Percentiles rank a stretch among this genome's conserved stretches.
These are phyloP conservation scores for Bombus impatiens DNA, from an alignment of 1,140 invertebrate genomes.

Conservation along the genomic window DNA sequence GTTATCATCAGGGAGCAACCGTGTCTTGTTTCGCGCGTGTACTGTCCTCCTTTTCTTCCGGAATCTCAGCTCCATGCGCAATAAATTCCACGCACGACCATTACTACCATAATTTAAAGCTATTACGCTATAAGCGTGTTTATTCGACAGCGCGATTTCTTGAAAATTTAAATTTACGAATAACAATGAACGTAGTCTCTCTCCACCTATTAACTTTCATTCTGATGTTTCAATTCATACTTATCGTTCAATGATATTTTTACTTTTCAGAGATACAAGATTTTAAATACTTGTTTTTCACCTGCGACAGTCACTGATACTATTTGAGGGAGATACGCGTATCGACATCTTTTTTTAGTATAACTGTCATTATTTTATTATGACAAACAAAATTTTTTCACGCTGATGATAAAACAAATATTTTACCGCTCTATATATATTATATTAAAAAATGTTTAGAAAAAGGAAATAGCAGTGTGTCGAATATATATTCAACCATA, in stretches of 20 bases:
- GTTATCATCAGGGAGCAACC: constrained; percentile 64
- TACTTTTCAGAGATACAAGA: not conserved
- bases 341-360: too few species aligned
- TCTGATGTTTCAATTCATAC: not conserved
- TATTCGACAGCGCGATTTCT: constrained; percentile 14
- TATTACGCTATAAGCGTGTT: constrained; percentile 19
- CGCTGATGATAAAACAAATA: too few species aligned
- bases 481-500: not conserved
- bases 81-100: constrained; percentile 23
- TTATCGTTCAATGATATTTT: not conserved
- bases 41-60: constrained; percentile 35
- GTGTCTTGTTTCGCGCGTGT: constrained; percentile 62
- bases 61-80: constrained; percentile 39
- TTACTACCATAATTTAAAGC: not conserved
- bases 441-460: too few species aligned
- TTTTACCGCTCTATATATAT: too few species aligned
- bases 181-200: not conserved
- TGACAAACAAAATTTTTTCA: too few species aligned
- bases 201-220: not conserved
- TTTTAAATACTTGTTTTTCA: not conserved
- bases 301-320: too few species aligned
- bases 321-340: too few species aligned
- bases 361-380: too few species aligned
- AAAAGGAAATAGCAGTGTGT: not conserved
- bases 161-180: not conserved